Evolutionary conservation across 2,888 invertebrate species (phyloP).

Genomic region (Lampropteryx suffumata): DNA sequence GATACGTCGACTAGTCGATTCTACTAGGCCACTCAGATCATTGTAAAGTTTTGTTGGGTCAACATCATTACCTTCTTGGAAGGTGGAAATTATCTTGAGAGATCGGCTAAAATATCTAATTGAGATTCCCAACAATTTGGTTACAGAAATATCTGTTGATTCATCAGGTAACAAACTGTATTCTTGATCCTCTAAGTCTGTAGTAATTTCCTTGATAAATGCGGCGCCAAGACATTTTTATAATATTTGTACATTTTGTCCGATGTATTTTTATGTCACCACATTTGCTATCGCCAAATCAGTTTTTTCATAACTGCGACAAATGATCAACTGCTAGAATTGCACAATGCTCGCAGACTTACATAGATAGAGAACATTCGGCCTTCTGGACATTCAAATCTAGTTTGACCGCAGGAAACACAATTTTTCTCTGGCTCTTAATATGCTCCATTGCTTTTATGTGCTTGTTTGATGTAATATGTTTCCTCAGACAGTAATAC

Average conservation of each 20-base stretch:
- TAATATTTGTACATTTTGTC: background rate
- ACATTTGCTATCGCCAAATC: constrained; percentile 19
- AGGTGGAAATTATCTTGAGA: constrained; percentile 9
- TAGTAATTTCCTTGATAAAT: background rate
- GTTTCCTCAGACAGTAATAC: background rate
- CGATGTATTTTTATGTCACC: constrained; percentile 16
- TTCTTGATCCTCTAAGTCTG: constrained; percentile 11
- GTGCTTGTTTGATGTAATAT: background rate
- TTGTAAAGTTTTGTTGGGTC: constrained; percentile 17
- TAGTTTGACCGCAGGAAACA: background rate
- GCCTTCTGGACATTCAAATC: background rate
- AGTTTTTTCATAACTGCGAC: constrained; percentile 10
- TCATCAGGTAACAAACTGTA: constrained; percentile 23
- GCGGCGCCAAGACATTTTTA: background rate
- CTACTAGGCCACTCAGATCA: constrained; percentile 7
- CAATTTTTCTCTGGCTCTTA: background rate
- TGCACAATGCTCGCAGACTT: background rate
- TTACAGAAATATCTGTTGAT: constrained; percentile 22
- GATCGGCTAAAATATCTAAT: constrained; percentile 22
- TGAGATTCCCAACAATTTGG: constrained; percentile 19
- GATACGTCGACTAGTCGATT: constrained; percentile 13
- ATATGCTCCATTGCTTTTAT: background rate
- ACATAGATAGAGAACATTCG: background rate
- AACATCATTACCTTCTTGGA: constrained; percentile 13
- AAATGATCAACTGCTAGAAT: constrained; percentile 17